Percentiles rank a stretch among this genome's conserved stretches.
phyloP scores from a whole-genome alignment of 2,113 vertebrate genomes.

The Andinoacara biseriatus region DNA sequence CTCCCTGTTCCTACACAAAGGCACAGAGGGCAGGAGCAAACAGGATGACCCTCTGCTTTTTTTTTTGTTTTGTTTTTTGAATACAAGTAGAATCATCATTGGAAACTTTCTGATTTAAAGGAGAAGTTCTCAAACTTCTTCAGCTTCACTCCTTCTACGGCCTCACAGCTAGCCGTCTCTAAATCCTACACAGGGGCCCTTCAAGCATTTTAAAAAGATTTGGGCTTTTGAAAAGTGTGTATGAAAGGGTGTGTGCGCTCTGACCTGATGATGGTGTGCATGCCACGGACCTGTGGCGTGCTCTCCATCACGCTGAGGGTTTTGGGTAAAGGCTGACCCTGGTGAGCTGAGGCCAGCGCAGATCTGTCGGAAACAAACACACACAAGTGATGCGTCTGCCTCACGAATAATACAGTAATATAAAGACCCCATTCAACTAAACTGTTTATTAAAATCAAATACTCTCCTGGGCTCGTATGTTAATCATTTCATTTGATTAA shows the following conservation, averaged over 20 bases:
- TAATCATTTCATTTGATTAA: neutral
- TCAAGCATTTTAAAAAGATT: neutral
- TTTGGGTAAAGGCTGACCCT: slow-evolving; percentile 87
- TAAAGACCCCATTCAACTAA: neutral
- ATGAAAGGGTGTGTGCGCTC: neutral
- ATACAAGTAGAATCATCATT: neutral
- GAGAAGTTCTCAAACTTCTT: neutral
- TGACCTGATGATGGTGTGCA: slow-evolving; percentile 96
- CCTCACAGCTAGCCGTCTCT: neutral
- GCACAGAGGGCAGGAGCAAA: neutral
- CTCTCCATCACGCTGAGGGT: slow-evolving; percentile 88
- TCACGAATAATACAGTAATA: neutral
- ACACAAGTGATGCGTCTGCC: neutral
- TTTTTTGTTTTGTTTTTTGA: no score
- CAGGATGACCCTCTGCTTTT: neutral
- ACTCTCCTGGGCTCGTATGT: neutral
- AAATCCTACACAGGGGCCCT: neutral
- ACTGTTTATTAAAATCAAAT: neutral
- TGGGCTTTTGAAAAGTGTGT: neutral
- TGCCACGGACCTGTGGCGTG: slow-evolving; percentile 89
- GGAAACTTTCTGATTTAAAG: neutral
- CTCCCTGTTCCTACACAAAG: slow-evolving; percentile 86
- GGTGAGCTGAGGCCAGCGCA: slow-evolving; percentile 89
- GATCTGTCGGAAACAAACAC: slow-evolving; percentile 75
- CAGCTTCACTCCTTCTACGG: neutral